These are phyloP conservation scores for Lucilia sericata DNA, from an alignment of 1,140 invertebrate species.

Conservation along the genomic window DNA sequence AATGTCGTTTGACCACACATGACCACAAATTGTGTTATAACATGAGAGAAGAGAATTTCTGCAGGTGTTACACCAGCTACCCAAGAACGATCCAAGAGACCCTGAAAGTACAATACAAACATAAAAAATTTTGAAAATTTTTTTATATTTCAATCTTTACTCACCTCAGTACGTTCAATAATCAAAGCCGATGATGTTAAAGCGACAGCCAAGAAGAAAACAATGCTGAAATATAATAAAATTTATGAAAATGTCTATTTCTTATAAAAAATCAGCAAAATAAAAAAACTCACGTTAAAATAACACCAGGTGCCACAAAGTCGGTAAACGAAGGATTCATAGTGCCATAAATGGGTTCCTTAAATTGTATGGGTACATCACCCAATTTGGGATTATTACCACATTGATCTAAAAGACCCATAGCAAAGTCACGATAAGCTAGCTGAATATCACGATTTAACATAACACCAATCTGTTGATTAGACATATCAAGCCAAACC, in stretches of 20 bases:
- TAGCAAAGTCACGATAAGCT: conserved; percentile 84
- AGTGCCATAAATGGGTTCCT: conserved; percentile 88
- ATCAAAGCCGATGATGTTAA: conserved; percentile 92
- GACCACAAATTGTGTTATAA: conserved; percentile 92
- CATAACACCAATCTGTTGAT: conserved; percentile 90
- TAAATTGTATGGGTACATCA: conserved; percentile 85
- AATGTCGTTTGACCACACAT: conserved; percentile 92
- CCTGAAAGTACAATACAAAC: conserved; percentile 69
- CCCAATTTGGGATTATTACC: conserved; percentile 83
- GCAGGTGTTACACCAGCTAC: conserved; percentile 88
- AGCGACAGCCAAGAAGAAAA: conserved; percentile 94
- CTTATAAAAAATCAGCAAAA: neutral
- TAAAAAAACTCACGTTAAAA: conserved; percentile 81
- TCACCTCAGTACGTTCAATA: conserved; percentile 81
- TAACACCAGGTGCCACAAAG: conserved; percentile 95
- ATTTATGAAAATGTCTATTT: neutral
- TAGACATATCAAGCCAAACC: conserved; percentile 92
- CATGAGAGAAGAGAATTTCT: conserved; percentile 92
- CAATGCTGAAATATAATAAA: conserved; percentile 77
- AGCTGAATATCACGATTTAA: conserved; percentile 83
- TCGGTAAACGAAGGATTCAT: conserved; percentile 91
- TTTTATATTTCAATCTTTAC: conserved; percentile 47
- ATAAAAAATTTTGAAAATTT: too few species aligned
- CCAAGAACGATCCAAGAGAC: conserved; percentile 89
- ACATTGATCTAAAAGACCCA: conserved; percentile 77